Conservation (phyloP, 2,888 invertebrate genomes). For the Heliconius sara region DNA sequence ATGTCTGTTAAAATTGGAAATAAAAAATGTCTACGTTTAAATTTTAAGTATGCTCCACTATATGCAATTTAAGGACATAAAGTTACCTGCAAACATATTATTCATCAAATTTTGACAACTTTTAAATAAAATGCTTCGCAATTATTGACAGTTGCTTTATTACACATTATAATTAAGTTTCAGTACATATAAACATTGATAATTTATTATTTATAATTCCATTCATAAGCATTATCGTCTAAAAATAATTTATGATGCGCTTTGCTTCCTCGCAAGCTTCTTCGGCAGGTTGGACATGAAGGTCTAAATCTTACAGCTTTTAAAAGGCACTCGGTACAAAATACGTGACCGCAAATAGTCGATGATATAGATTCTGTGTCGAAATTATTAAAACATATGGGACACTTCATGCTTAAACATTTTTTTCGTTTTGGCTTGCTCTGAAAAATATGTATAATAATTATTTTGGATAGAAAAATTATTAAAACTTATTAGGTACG, state of each 20-base stretch:
- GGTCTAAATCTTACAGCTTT: conserved; percentile 53
- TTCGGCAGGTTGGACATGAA: conserved; percentile 58
- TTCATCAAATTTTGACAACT: not conserved
- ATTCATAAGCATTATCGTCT: conserved; percentile 35
- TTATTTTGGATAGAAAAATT: too few relatives aligned
- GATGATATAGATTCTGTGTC: conserved; percentile 54
- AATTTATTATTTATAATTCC: conserved; percentile 3
- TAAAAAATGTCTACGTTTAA: too few relatives aligned
- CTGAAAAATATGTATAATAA: conserved; percentile 19
- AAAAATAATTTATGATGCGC: conserved; percentile 56
- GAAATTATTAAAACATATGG: conserved; percentile 60
- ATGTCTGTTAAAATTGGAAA: too few relatives aligned
- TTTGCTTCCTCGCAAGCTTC: conserved; percentile 48
- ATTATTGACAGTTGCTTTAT: not conserved
- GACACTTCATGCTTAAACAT: conserved; percentile 56
- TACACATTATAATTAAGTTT: not conserved
- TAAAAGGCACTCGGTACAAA: conserved; percentile 58
- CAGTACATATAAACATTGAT: not conserved
- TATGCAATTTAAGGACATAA: too few relatives aligned
- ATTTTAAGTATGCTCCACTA: too few relatives aligned
- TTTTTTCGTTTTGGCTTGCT: conserved; percentile 43
- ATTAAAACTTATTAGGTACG: too few relatives aligned
- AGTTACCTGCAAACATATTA: too few relatives aligned
- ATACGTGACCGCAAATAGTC: conserved; percentile 62
- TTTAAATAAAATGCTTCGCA: not conserved